These are phyloP conservation scores for Beris chalybata DNA, from an alignment of 2,888 invertebrate species.

Conservation along the genomic window DNA sequence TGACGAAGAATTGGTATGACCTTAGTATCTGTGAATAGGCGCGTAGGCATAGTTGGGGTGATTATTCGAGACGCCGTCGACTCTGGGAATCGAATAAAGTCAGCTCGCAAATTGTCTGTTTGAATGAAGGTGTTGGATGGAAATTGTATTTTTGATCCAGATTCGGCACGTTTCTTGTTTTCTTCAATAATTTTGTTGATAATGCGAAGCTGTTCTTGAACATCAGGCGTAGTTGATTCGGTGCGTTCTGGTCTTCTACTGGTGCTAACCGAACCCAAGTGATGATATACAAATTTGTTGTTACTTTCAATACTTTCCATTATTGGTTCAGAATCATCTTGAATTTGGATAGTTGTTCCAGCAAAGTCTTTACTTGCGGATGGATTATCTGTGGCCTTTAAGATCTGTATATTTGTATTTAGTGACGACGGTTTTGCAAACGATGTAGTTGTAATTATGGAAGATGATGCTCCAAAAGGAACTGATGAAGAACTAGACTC, in stretches of 20 bases:
- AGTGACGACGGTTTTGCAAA: no score
- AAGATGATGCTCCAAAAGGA: not conserved
- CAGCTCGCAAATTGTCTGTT: slow-evolving; percentile 19
- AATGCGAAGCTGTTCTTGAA: slow-evolving; percentile 36
- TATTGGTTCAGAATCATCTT: slow-evolving; percentile 21
- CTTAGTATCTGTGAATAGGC: slow-evolving; percentile 1
- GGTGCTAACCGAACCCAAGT: slow-evolving; percentile 26
- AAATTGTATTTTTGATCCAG: slow-evolving; percentile 24
- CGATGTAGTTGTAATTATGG: not conserved
- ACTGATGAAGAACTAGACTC: not conserved
- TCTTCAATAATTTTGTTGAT: slow-evolving; percentile 40
- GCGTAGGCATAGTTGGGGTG: slow-evolving; percentile 10
- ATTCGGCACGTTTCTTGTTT: slow-evolving; percentile 30
- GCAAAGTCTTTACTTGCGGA: not conserved
- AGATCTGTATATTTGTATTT: no score
- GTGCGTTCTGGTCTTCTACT: slow-evolving; percentile 4
- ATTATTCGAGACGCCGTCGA: slow-evolving; percentile 10
- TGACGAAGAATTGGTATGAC: slow-evolving; percentile 24
- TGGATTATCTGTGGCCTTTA: slow-evolving; percentile 1
- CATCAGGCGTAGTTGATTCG: slow-evolving; percentile 13
- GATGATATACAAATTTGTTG: slow-evolving; percentile 40
- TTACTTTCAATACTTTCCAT: slow-evolving; percentile 35
- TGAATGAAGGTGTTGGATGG: slow-evolving; percentile 26
- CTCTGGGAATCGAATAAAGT: slow-evolving; percentile 36
- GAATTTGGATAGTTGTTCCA: not conserved